Conservation (phyloP, 2,113 vertebrate genomes). For the Malaclemys terrapin region DNA sequence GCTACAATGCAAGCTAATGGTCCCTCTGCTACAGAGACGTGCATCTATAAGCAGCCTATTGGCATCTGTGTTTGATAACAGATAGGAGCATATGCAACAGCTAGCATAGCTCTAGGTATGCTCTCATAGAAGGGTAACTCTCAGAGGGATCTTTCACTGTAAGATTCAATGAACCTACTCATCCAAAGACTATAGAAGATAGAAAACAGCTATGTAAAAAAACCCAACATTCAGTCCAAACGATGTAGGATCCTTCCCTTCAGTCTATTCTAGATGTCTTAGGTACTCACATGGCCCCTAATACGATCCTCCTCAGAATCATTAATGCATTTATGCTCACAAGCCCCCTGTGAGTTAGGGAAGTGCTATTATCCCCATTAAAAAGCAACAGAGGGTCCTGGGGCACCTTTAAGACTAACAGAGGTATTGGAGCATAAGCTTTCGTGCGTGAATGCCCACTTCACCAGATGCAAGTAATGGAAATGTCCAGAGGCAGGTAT, state of each 20-base stretch:
- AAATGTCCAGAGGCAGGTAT: no score
- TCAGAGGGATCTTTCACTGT: not conserved
- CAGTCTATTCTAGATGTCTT: not conserved
- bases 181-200: not conserved
- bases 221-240: not conserved
- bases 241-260: not conserved
- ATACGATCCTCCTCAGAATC: not conserved
- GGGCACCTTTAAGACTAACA: no score
- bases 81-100: not conserved
- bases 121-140: not conserved
- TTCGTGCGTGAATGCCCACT: no score
- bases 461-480: no score
- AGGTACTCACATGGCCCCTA: not conserved
- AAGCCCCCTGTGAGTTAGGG: not conserved
- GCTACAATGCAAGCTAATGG: not conserved
- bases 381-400: no score
- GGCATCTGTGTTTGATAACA: not conserved
- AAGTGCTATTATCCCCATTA: not conserved
- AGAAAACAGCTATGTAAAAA: conserved; percentile 18
- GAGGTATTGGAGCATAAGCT: no score
- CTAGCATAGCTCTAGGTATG: not conserved
- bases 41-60: not conserved
- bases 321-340: conserved; percentile 11
- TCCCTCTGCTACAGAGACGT: not conserved
- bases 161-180: not conserved